Percentiles rank a stretch among this genome's conserved stretches.
These are phyloP conservation scores for Phymastichus coffea DNA, from an alignment of 1,140 invertebrate species.

Conservation along the genomic window DNA sequence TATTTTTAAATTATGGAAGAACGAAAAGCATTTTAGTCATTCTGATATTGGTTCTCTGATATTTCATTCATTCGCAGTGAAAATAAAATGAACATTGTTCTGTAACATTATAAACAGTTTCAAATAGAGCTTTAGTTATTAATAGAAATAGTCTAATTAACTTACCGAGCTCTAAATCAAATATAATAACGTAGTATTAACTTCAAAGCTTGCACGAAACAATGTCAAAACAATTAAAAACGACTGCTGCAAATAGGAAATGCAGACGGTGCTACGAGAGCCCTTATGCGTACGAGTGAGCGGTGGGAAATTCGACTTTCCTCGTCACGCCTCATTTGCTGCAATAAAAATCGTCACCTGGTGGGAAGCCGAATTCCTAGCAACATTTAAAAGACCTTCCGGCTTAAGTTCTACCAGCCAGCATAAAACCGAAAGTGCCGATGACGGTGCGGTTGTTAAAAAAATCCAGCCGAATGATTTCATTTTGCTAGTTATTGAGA, in stretches of 20 bases:
- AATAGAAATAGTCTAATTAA: too few relatives aligned
- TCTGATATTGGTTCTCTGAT: too few relatives aligned
- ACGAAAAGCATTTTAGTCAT: too few relatives aligned
- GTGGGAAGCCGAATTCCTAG: constrained; percentile 71
- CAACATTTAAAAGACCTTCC: constrained; percentile 59
- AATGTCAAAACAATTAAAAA: neutral
- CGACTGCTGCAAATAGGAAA: constrained; percentile 57
- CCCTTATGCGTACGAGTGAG: constrained; percentile 70
- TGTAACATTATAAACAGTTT: too few relatives aligned
- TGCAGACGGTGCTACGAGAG: constrained; percentile 75
- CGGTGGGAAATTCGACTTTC: constrained; percentile 76
- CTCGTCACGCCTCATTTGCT: constrained; percentile 76
- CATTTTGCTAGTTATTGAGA: constrained; percentile 67
- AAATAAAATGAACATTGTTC: too few relatives aligned
- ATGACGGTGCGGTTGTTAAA: constrained; percentile 60
- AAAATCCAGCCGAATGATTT: constrained; percentile 73
- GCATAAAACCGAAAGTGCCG: neutral
- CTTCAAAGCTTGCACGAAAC: neutral
- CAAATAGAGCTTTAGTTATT: too few relatives aligned
- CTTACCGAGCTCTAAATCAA: too few relatives aligned
- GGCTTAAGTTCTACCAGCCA: constrained; percentile 47
- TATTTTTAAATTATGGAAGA: too few relatives aligned
- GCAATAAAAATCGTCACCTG: constrained; percentile 76
- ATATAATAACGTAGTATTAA: too few relatives aligned
- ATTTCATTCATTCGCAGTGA: too few relatives aligned